Conservation (phyloP, 2,113 vertebrate species). For the cattle (Bos taurus) region ARS-UCD2.0 NC_037333.1:37720501-37721000, state of each 20-base stretch:
- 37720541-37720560: neutral
- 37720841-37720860: neutral
- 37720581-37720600: neutral
- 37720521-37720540: neutral
- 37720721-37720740: neutral
- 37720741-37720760: neutral
- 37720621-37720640: neutral
- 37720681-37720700: neutral
- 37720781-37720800: neutral
- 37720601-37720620: neutral
- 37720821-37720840: neutral
- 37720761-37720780: neutral
- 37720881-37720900: neutral
- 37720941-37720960: neutral
- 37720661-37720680: neutral
- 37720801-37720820: neutral
- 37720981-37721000: neutral
- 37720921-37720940: neutral
- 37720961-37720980: neutral
- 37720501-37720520: neutral
- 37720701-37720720: neutral
- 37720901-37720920: neutral
- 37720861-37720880: neutral
- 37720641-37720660: neutral
- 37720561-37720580: neutral